These are phyloP conservation scores for Smittia sp. DNA, from an alignment of 2,888 invertebrate species.

Conservation along the genomic window DNA sequence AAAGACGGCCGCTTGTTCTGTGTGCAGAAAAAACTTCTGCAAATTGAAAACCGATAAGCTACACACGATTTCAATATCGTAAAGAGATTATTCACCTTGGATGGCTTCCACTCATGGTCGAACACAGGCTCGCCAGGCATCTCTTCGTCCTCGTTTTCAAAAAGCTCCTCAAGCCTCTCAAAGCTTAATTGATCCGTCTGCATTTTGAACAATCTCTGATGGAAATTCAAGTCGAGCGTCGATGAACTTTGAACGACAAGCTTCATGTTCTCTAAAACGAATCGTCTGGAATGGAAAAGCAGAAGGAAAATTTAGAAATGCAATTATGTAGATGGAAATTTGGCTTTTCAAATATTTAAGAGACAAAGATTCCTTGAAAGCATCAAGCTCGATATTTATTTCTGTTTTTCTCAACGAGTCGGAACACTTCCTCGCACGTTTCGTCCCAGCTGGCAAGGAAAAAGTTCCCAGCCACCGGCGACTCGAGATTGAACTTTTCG, in stretches of 20 bases:
- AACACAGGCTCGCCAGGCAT: constrained; percentile 30
- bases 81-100: constrained; percentile 35
- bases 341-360: background rate
- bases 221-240: constrained; percentile 36
- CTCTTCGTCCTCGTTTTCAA: constrained; percentile 23
- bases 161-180: constrained; percentile 41
- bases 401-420: background rate
- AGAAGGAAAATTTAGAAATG: background rate
- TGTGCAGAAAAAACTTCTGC: constrained; percentile 9
- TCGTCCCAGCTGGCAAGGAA: constrained; percentile 11
- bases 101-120: constrained; percentile 42
- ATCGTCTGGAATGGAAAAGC: constrained; percentile 6
- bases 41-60: background rate
- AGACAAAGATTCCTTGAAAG: background rate
- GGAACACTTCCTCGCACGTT: background rate
- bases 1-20: constrained; percentile 9
- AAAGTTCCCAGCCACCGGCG: constrained; percentile 16
- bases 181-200: constrained; percentile 41
- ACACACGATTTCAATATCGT: background rate
- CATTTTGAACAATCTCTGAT: constrained; percentile 42
- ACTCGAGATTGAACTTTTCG: background rate
- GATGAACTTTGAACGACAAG: constrained; percentile 17
- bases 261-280: constrained; percentile 26
- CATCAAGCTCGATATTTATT: background rate
- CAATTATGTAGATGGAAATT: no score